Base-by-base conservation (phyloP, 2,888 invertebrate genomes). In the Protonemura montana region DNA sequence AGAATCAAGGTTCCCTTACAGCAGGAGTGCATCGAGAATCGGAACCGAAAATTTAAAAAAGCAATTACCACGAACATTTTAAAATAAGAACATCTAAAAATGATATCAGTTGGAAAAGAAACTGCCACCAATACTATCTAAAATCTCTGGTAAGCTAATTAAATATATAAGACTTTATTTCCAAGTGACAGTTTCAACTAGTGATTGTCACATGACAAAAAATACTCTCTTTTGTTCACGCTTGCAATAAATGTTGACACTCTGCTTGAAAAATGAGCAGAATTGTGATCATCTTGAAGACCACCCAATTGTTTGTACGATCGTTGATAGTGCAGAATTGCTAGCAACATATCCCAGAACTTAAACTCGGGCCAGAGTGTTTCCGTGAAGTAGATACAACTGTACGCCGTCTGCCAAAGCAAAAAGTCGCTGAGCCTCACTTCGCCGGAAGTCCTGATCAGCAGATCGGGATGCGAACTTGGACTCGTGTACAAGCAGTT, bases 351-450 rank as follows among this genome's bases (percentile, higher is more conserved):
- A 91, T 98, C 96, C 98, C 98, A 99, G 87, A 98, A 94, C 78
- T 94, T 95, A 90, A 99, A 98, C 90, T 98, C 98, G 0, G 99
- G 99, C 99, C 99, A 99, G 59, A 99, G 91, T 0, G 97, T 96
- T 88, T 96, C 94, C 0, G 96, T 94, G 91, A 99, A 99, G 90
- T 97, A 96, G 77, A 99, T 91, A 80, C 96, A 95, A 7, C 97
- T 94, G 89, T 95, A 94, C 76, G 95, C 93, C 87, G 95, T 93
- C 96, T 98, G 91, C 87, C 91, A 92, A 88, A 87, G 88, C 86
- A 89, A 93, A 90, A 99, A 99, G 91, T 99, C 98, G 89, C 97
- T 98, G 0, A 98, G 93, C 87, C 98, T 93, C 13, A 96, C 95
- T 93, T 99, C 99, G 26, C 99, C 99, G 0, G 99, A 99, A 3